Evolutionary conservation across 1,140 invertebrate genomes (phyloP).

Genomic region (Amphibalanus amphitrite): DNA sequence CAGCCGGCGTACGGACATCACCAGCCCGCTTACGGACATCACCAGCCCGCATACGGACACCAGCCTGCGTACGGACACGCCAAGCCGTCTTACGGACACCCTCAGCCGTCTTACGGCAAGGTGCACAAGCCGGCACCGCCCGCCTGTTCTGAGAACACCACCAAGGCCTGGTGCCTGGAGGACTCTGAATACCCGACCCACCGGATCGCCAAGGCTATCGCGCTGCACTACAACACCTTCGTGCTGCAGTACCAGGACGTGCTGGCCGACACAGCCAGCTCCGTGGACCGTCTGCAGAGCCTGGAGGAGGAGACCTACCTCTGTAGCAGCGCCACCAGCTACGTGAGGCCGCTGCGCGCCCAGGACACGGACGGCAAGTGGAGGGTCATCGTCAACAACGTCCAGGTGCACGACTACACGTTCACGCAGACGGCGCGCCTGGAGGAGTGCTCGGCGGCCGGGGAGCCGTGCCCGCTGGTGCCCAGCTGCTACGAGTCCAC

Average conservation of each 20-base stretch:
- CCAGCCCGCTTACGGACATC: not conserved
- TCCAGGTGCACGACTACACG: slow-evolving; percentile 20
- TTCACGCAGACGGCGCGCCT: slow-evolving; percentile 21
- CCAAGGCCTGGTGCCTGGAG: slow-evolving; percentile 17
- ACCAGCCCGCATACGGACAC: slow-evolving; percentile 11
- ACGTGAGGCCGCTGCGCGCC: slow-evolving; percentile 21
- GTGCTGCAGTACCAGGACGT: slow-evolving; percentile 19
- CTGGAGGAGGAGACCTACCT: slow-evolving; percentile 20
- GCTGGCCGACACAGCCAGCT: slow-evolving; percentile 18
- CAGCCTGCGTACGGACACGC: slow-evolving; percentile 13
- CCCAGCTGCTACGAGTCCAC: slow-evolving; percentile 20
- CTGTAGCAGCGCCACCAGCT: slow-evolving; percentile 17
- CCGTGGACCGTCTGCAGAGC: slow-evolving; percentile 17
- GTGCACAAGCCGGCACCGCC: slow-evolving; percentile 1
- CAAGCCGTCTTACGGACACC: slow-evolving; percentile 5
- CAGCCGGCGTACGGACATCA: not conserved
- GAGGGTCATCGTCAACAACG: slow-evolving; percentile 22
- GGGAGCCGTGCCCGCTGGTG: slow-evolving; percentile 19
- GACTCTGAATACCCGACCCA: slow-evolving; percentile 17
- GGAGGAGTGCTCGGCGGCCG: slow-evolving; percentile 19
- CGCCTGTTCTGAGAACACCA: slow-evolving; percentile 13
- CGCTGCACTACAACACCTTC: slow-evolving; percentile 18
- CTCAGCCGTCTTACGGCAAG: not conserved
- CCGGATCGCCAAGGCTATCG: slow-evolving; percentile 14
- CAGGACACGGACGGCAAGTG: slow-evolving; percentile 21